Base-by-base conservation (phyloP, 2,113 vertebrate species). In the Mionectes macconnelli region DNA sequence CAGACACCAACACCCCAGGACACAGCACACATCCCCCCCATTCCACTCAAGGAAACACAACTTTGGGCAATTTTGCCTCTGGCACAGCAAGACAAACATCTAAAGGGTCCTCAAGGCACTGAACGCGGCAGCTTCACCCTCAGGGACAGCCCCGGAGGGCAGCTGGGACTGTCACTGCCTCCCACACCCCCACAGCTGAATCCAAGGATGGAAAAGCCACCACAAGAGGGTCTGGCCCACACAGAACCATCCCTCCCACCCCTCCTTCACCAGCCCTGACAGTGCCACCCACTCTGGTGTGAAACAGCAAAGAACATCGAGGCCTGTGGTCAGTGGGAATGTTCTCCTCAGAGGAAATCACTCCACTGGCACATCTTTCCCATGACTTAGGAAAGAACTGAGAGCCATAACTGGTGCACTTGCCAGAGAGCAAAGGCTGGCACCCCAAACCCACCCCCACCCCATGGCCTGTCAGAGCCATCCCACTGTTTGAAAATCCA, bases 281-380 rank as follows among this genome's bases (percentile, higher is more conserved):
- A n/a, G 68, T 17, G 30, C 75, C 79, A 33, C 8, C 40, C 7
- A 1, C 62, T 1, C 74, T 0, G 6, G 4, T 3, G 56, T 28
- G 12, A 7, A 44, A 27, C 44, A 80, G 20, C 2, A 37, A 37
- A 57, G 62, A 53, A 18, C 45, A 45, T 4, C n/a, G 37, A 77
- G 23, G 18, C 9, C 83, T 44, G 47, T 3, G 47, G 30, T 2
- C 53, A 45, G 52, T 8, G 10, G 10, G 6, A 2, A 11, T 5
- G 8, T 40, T 37, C 45, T 35, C 60, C 66, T 31, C 37, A 19
- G 30, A 17, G 37, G 19, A 73, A 80, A 70, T 33, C 40, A 23
- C 33, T 39, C 30, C 59, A 33, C 6, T 4, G 5, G 22, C 12
- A 47, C 39, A 37, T 55, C 72, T 92, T 53, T 75, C 40, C 66